These are phyloP conservation scores for Acanthornis magna DNA, from an alignment of 2,797 vertebrate genomes.

Conservation along the genomic window DNA sequence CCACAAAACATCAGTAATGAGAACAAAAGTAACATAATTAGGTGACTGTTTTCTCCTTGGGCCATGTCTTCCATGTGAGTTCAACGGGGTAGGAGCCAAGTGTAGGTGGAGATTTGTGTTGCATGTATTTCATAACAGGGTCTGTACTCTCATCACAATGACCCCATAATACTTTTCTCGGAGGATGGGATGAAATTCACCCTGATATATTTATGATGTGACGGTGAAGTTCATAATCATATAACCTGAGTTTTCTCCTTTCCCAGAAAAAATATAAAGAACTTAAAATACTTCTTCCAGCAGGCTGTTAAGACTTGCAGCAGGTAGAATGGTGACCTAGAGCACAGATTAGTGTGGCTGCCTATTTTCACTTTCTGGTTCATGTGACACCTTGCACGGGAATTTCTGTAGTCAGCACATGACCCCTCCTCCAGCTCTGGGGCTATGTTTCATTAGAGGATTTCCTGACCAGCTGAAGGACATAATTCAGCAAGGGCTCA, in stretches of 20 bases:
- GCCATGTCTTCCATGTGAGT: not conserved
- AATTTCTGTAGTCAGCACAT: not conserved
- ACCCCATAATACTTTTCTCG: not conserved
- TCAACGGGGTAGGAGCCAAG: not conserved
- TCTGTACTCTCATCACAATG: not conserved
- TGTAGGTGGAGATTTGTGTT: not conserved
- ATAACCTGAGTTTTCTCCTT: not conserved
- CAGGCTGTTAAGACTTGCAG: not conserved
- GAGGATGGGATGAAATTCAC: not conserved
- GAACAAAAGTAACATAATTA: not conserved
- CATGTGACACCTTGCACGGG: not conserved
- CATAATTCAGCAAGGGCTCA: not conserved
- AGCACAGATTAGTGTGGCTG: not conserved
- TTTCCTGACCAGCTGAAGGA: constrained; percentile 1
- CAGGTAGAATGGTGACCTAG: not conserved
- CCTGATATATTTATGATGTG: not conserved
- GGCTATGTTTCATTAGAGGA: not conserved
- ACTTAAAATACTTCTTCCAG: not conserved
- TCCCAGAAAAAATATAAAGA: not conserved
- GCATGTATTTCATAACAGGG: not conserved
- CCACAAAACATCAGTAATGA: not conserved
- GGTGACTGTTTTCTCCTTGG: not conserved
- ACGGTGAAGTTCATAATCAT: not conserved
- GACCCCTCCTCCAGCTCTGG: not conserved
- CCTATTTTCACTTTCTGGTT: not conserved